Base-by-base conservation (phyloP, 2,888 invertebrate genomes). In the Creontiades dilutus region DNA sequence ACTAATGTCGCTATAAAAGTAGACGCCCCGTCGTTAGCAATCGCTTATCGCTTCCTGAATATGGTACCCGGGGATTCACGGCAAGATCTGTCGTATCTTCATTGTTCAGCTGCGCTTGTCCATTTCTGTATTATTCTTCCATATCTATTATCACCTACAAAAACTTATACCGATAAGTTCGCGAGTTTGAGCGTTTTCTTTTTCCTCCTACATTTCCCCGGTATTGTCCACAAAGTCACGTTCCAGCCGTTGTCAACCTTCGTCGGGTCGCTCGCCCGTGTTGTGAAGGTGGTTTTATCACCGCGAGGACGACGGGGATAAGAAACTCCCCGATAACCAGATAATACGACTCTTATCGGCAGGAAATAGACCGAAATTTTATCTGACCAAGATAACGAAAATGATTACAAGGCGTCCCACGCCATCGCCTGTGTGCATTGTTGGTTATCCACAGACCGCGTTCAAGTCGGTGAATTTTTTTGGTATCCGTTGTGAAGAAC, bases 301-400 rank as follows among this genome's bases (percentile, higher is more conserved):
- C 27, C 23, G 68, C 68, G 68, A 23, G 68, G 68, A 68, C 68
- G 23, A 27, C 14, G 0, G 68, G 68, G 68, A 68, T 68, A 68
- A 68, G 68, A 68, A 68, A 68, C 68, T 27, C 68, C 5, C 78
- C 37, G 78, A 82, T 82, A 82, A 82, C 27, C 47, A 47, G 82
- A 82, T 82, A 82, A 52, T 48, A 14, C 52, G 4, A 5, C 9
- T 27, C 75, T 86, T 86, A 86, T 86, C 86, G 86, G 48, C 86
- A 86, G 86, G 86, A 86, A 86, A 86, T 86, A 86, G 86, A 86
- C 68, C 75, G 76, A 86, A 86, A 86, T 86, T 75, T 86, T 86
- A 86, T 86, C 86, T 28, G 46, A 27, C 55, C 75, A 68, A 86
- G 86, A 86, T 86, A 86, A 76, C 47, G 0, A 23, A 61, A 47